phyloP scores from a whole-genome alignment of 2,113 vertebrate genomes.

The Stercorarius parasiticus region DNA sequence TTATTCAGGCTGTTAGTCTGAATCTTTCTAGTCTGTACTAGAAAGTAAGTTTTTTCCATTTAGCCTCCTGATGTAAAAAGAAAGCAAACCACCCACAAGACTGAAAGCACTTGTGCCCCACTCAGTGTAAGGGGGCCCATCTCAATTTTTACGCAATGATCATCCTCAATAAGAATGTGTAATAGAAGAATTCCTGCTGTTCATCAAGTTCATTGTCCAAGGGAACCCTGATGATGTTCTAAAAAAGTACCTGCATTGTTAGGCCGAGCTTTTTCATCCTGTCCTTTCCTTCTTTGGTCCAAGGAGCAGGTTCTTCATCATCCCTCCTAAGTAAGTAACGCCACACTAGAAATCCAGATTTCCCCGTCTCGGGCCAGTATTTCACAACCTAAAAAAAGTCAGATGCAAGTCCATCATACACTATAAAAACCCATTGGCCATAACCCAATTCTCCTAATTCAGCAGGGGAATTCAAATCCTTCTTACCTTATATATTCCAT shows the following conservation, averaged over 20 bases:
- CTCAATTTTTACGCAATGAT: not conserved
- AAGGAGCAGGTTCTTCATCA: slow-evolving; percentile 91
- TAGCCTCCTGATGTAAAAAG: not conserved
- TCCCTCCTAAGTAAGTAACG: slow-evolving; percentile 91
- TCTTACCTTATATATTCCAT: slow-evolving; percentile 94
- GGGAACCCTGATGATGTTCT: not conserved
- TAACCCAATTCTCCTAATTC: fast-evolving
- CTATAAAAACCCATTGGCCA: not conserved
- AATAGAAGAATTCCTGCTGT: not conserved
- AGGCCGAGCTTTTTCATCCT: slow-evolving; percentile 91
- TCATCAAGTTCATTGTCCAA: not conserved
- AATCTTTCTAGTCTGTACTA: not conserved
- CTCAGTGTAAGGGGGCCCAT: not conserved
- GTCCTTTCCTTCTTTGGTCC: slow-evolving; percentile 94
- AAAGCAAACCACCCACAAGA: not conserved
- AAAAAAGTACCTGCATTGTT: slow-evolving; percentile 85
- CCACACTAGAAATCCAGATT: slow-evolving; percentile 97
- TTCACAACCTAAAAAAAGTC: slow-evolving; percentile 82
- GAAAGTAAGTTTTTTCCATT: not conserved
- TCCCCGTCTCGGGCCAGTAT: slow-evolving; percentile 96
- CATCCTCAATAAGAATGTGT: fast-evolving
- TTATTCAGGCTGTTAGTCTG: not conserved
- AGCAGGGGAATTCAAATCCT: fast-evolving
- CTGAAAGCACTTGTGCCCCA: not conserved
- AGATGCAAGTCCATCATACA: not conserved